Evolutionary conservation across 2,888 invertebrate genomes (phyloP), one percentile per base, ranked within the genome.

Genomic region (Allolobophora icterica): DNA sequence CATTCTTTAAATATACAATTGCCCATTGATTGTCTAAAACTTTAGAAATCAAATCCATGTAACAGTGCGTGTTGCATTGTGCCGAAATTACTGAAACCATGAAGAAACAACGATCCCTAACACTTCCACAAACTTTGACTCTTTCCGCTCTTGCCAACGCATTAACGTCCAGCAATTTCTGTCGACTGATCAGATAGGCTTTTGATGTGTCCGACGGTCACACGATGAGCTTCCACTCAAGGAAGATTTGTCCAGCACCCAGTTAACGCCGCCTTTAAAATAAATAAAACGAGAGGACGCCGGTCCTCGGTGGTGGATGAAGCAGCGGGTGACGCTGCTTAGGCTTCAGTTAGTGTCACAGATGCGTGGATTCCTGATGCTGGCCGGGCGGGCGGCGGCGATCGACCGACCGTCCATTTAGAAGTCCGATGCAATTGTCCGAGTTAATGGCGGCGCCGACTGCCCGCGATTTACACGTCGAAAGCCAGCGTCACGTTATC

Each of bases 391-490:
- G 52, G 24, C 52, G 52, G 11, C n/a, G 71, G 3, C 71, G 71
- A 71, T 71, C 71, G 71, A 71, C 30, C 71, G 71, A 0, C n/a
- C 71, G 71, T 71, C 71, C n/a, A 71, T 71, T 71, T 71, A 71
- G 71, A 71, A 71, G 71, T 71, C 71, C 71, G 71, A 71, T 8
- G 71, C 71, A n/a, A 71, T 71, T 71, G 71, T 71, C n/a, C 71
- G 11, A 71, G 71, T 71, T 71, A 71, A 71, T 71, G 71, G 71
- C 71, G 71, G 71, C 71, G 71, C 71, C 71, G 71, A 71, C 71
- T 38, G 87, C 35, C 87, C 35, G 34, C 34, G 34, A 87, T 87
- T 87, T 87, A 87, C 87, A 35, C 87, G 17, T 38, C 87, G 87
- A 35, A 35, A 34, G 87, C 87, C 87, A 6, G 34, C 87, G 19